Percentiles rank a stretch among this genome's conserved stretches.
Conservation (phyloP, 2,888 invertebrate genomes). For the Tortricodes alternella region DNA sequence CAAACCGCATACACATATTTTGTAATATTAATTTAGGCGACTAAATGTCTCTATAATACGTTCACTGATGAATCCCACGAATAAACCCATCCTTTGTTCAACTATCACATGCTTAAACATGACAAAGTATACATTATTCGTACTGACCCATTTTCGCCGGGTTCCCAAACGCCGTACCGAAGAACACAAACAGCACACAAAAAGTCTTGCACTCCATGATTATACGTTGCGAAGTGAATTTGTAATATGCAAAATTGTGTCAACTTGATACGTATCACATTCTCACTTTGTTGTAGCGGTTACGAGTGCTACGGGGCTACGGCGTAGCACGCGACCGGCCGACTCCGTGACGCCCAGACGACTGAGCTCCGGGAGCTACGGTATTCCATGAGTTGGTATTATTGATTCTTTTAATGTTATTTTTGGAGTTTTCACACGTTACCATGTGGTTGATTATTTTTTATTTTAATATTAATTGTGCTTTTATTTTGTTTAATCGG, state of each 20-base stretch:
- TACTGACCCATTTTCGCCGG: conserved; percentile 79
- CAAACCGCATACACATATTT: too few relatives aligned
- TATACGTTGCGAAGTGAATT: conserved; percentile 26
- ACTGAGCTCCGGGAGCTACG: conserved; percentile 60
- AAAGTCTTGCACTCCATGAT: conserved; percentile 65
- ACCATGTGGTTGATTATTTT: conserved; percentile 36
- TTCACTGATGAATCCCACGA: too few relatives aligned
- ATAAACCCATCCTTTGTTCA: conserved; percentile 51
- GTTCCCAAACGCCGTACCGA: conserved; percentile 57
- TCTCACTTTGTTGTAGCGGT: conserved; percentile 35
- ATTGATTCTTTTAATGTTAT: conserved; percentile 82
- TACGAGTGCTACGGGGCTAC: conserved; percentile 42
- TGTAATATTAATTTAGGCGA: too few relatives aligned
- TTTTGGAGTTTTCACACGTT: conserved; percentile 74
- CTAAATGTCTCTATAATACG: too few relatives aligned
- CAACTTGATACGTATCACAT: conserved; percentile 31
- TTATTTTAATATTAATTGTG: neutral
- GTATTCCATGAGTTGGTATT: conserved; percentile 60
- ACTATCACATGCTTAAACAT: conserved; percentile 56
- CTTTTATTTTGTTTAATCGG: neutral
- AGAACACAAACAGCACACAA: conserved; percentile 47
- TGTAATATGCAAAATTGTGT: neutral
- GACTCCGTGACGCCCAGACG: conserved; percentile 64
- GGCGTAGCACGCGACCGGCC: conserved; percentile 49
- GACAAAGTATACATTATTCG: conserved; percentile 53